Percentiles rank a stretch among this genome's conserved stretches.
Conservation (phyloP, 2,888 invertebrate species). For the Apodemia mormo region DNA sequence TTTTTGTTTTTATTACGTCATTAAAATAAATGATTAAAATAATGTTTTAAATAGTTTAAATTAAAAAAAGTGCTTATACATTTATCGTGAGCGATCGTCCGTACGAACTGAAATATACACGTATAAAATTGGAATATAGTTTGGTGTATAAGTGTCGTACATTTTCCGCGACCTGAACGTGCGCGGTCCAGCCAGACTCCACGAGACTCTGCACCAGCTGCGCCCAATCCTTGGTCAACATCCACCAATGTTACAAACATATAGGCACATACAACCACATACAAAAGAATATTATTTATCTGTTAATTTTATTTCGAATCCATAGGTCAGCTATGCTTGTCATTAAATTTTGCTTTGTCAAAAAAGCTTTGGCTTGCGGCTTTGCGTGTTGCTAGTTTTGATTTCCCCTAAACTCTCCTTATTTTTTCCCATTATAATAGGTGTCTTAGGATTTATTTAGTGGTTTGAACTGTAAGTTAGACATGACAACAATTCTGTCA, state of each 20-base stretch:
- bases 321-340: neutral
- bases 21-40: too few relatives aligned
- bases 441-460: too few relatives aligned
- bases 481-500: too few relatives aligned
- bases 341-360: neutral
- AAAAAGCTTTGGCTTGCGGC: neutral
- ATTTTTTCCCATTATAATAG: too few relatives aligned
- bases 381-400: neutral
- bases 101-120: constrained; percentile 5
- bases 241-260: constrained; percentile 72
- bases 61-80: neutral
- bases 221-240: constrained; percentile 89
- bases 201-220: constrained; percentile 92
- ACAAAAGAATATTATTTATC: constrained; percentile 31
- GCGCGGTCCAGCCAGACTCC: constrained; percentile 92
- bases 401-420: too few relatives aligned
- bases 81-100: constrained; percentile 21
- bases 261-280: constrained; percentile 42
- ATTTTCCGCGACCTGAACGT: constrained; percentile 87
- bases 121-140: constrained; percentile 12
- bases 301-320: neutral
- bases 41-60: too few relatives aligned
- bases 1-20: too few relatives aligned
- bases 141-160: constrained; percentile 59
- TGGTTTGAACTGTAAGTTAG: too few relatives aligned